Evolutionary conservation across 2,888 invertebrate species (phyloP).

Genomic region (Phyllotreta cruciferae): DNA sequence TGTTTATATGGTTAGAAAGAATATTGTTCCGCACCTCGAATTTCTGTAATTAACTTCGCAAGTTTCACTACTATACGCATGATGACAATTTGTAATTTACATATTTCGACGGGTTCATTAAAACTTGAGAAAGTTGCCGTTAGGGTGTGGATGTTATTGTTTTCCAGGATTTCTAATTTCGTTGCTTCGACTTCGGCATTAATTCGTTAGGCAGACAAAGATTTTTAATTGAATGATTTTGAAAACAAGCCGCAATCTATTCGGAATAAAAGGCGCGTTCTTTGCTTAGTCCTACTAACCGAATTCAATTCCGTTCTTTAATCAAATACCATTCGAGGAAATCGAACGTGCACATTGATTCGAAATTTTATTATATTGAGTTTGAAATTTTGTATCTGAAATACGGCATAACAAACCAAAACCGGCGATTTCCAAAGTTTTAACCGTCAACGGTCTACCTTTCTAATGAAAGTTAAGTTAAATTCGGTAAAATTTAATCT

Average conservation of each 20-base stretch:
- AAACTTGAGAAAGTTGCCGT: background rate
- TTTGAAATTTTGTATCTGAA: too few species aligned
- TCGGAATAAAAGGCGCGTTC: too few species aligned
- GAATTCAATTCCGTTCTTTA: too few species aligned
- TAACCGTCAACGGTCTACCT: background rate
- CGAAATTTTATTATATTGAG: too few species aligned
- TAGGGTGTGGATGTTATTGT: background rate
- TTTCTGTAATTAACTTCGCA: background rate
- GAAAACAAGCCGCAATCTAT: too few species aligned
- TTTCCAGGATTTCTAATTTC: constrained; percentile 2
- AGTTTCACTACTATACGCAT: background rate
- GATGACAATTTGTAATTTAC: constrained; percentile 1
- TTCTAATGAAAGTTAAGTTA: background rate
- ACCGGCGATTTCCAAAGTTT: background rate
- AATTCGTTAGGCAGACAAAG: constrained; percentile 2
- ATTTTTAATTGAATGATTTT: background rate
- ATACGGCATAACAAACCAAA: background rate
- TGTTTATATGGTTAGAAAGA: too few species aligned
- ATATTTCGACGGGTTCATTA: constrained; percentile 4
- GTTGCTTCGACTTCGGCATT: background rate
- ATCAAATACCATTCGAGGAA: too few species aligned
- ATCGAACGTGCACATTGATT: too few species aligned
- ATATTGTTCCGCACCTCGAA: background rate
- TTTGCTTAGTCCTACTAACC: too few species aligned
- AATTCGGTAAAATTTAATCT: constrained; percentile 11